phyloP scores from a whole-genome alignment of 1,140 invertebrate species.

The Caenorhabditis briggsae region DNA sequence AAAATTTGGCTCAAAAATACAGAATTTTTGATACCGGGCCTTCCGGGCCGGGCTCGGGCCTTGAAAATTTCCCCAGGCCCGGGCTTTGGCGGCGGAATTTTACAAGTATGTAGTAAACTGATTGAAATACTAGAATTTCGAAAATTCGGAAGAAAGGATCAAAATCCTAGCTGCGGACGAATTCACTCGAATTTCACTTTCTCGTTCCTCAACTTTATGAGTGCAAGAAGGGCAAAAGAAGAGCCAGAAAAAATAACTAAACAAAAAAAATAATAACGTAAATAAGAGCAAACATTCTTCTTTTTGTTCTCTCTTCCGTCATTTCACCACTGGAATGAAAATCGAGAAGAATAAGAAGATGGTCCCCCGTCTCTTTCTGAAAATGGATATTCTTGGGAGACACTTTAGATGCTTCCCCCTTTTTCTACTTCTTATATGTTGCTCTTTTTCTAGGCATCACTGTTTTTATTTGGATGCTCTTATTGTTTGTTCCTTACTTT shows the following conservation, averaged over 20 bases:
- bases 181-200: too few species aligned
- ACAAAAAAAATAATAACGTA: constrained; percentile 51
- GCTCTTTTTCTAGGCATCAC: constrained; percentile 28
- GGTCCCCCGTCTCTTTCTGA: constrained; percentile 30
- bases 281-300: constrained; percentile 28
- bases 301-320: neutral
- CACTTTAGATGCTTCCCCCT: constrained; percentile 43
- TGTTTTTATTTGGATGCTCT: neutral
- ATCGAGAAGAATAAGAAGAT: constrained; percentile 53
- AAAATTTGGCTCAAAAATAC: too few species aligned
- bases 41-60: too few species aligned
- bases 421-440: constrained; percentile 6
- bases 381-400: constrained; percentile 56
- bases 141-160: too few species aligned
- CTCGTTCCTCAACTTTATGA: too few species aligned
- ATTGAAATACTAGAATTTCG: too few species aligned
- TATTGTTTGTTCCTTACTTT: constrained; percentile 12
- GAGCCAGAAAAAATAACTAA: neutral
- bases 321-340: constrained; percentile 2
- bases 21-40: too few species aligned
- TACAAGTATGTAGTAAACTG: too few species aligned
- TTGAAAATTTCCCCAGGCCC: too few species aligned
- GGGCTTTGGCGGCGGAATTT: too few species aligned
- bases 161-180: too few species aligned
- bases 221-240: too few species aligned